Percentiles rank a stretch among this genome's conserved stretches.
phyloP scores from a whole-genome alignment of 2,888 invertebrate genomes.

The Tetheella fluctuosa region DNA sequence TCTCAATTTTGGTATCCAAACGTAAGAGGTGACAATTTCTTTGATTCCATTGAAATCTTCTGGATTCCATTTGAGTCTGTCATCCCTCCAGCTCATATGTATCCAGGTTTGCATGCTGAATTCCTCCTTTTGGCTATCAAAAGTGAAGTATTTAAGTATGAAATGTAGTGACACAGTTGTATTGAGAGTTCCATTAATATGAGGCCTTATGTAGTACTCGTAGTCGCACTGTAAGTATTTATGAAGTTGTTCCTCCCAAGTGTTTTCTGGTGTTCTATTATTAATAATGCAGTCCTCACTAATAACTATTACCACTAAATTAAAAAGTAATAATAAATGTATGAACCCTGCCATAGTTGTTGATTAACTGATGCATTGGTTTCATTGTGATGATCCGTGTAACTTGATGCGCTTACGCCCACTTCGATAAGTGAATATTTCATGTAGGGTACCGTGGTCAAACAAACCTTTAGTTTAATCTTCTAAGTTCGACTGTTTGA shows the following conservation, averaged over 20 bases:
- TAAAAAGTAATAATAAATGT: not conserved
- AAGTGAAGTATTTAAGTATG: conserved; percentile 42
- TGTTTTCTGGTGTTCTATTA: conserved; percentile 24
- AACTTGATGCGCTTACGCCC: conserved; percentile 1
- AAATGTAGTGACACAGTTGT: conserved; percentile 34
- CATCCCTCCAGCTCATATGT: conserved; percentile 39
- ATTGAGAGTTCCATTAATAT: not conserved
- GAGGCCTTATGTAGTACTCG: conserved; percentile 12
- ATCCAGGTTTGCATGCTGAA: conserved; percentile 38
- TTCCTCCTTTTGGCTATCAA: conserved; percentile 35
- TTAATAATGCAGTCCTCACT: conserved; percentile 16
- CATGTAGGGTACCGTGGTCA: not conserved
- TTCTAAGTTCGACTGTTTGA: not conserved
- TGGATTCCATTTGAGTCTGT: conserved; percentile 47
- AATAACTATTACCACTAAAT: not conserved
- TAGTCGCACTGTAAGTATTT: conserved; percentile 4
- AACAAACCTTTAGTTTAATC: not conserved
- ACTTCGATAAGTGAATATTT: not conserved
- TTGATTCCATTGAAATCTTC: conserved; percentile 39
- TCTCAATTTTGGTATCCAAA: conserved; percentile 45
- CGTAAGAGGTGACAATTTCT: conserved; percentile 11
- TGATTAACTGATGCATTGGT: not conserved
- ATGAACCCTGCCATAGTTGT: conserved; percentile 12
- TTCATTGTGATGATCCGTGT: not conserved
- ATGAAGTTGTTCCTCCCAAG: conserved; percentile 31